phyloP scores from a whole-genome alignment of 2,888 invertebrate genomes.

The Galerucella nymphaeae region DNA sequence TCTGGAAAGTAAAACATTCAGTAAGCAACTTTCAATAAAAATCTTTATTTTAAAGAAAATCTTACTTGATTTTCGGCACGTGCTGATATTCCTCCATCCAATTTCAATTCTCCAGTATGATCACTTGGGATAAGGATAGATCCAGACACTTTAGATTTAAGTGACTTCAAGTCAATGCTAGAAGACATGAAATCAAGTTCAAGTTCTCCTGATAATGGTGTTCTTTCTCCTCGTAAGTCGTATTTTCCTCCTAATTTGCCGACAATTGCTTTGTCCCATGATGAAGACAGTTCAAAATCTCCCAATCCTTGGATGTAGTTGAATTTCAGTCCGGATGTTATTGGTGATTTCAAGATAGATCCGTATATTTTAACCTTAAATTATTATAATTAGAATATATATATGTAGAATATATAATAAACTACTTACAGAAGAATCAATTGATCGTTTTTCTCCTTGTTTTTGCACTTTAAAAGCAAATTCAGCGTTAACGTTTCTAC shows the following conservation, averaged over 20 bases:
- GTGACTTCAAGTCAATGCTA: constrained; percentile 69
- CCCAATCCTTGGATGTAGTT: constrained; percentile 42
- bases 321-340: constrained; percentile 56
- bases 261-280: constrained; percentile 50
- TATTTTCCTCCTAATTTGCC: constrained; percentile 61
- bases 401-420: background rate
- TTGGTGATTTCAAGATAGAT: constrained; percentile 57
- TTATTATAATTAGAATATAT: background rate
- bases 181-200: constrained; percentile 68
- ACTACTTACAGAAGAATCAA: constrained; percentile 27
- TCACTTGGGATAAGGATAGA: constrained; percentile 57
- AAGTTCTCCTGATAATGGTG: constrained; percentile 66
- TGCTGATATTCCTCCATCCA: constrained; percentile 52
- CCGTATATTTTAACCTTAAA: constrained; percentile 59
- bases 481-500: constrained; percentile 64
- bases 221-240: constrained; percentile 59
- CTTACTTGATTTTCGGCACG: constrained; percentile 47
- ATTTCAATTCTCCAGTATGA: constrained; percentile 43
- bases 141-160: constrained; percentile 66
- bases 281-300: constrained; percentile 46
- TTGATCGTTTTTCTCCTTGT: constrained; percentile 40
- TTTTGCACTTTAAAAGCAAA: constrained; percentile 34
- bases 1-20: constrained; percentile 37
- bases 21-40: background rate
- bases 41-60: constrained; percentile 2